Percentiles rank a stretch among this genome's conserved stretches.
Evolutionary conservation across 2,797 vertebrate species (phyloP).

Genomic region (Coccyzus lansbergi): DNA sequence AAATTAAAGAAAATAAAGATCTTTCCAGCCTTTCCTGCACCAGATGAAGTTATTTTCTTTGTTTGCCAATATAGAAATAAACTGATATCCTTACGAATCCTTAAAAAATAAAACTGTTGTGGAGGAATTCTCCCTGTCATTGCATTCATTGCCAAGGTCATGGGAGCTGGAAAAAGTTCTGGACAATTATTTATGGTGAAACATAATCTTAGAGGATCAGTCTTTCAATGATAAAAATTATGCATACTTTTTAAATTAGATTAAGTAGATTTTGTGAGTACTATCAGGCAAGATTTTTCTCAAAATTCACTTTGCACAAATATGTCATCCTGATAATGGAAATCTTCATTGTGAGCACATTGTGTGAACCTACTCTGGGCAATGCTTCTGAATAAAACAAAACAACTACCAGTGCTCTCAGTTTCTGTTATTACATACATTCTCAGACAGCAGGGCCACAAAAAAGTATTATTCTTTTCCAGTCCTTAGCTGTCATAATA

Average conservation of each 20-base stretch:
- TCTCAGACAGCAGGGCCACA: neutral
- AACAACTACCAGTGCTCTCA: neutral
- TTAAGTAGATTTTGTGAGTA: neutral
- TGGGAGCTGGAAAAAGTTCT: conserved; percentile 38
- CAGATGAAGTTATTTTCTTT: neutral
- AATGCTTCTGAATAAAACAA: conserved; percentile 8
- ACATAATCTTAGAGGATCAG: neutral
- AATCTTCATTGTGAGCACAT: neutral
- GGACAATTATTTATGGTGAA: conserved; percentile 32
- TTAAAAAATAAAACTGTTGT: neutral
- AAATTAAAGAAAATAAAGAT: neutral
- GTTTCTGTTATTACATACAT: neutral
- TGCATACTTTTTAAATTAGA: neutral
- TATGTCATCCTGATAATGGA: neutral
- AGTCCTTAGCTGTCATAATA: conserved; percentile 16
- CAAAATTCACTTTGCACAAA: conserved; percentile 22
- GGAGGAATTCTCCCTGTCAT: neutral
- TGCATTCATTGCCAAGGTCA: conserved; percentile 30
- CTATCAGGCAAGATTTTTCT: neutral
- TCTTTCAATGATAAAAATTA: neutral
- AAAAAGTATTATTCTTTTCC: neutral
- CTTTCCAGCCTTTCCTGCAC: neutral
- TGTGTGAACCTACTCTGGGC: neutral
- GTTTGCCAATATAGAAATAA: neutral
- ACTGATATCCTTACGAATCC: neutral